Evolutionary conservation across 2,888 invertebrate genomes (phyloP).

Genomic region (Phragmatobia fuliginosa): DNA sequence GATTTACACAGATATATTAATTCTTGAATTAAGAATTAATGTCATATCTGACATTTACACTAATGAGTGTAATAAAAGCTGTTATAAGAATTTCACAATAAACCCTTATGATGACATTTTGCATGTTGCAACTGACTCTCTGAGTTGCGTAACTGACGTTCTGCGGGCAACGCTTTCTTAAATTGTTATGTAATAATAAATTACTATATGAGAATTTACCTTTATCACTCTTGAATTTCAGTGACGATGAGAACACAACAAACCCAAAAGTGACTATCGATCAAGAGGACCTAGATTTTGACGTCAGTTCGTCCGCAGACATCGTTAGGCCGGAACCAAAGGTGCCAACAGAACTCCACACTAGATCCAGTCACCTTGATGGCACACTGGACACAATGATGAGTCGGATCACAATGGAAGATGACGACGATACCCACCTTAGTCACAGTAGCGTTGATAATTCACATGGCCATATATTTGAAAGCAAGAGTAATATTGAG

Average conservation of each 20-base stretch:
- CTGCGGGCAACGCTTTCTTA: no score
- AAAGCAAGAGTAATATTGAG: constrained; percentile 63
- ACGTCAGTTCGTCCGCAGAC: constrained; percentile 55
- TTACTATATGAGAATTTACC: background rate
- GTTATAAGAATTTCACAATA: no score
- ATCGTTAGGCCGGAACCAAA: constrained; percentile 32
- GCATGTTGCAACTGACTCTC: no score
- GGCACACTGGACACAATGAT: constrained; percentile 59
- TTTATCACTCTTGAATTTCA: constrained; percentile 61
- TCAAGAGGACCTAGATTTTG: constrained; percentile 91
- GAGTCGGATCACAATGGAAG: constrained; percentile 53
- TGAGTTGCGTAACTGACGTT: no score
- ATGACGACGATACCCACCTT: constrained; percentile 50
- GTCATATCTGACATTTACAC: no score
- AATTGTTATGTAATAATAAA: background rate
- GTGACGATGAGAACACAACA: constrained; percentile 89
- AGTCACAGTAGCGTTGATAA: constrained; percentile 48
- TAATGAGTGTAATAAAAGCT: no score
- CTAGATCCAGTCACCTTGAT: constrained; percentile 32
- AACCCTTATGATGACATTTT: no score
- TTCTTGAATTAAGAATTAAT: no score
- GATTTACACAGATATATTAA: no score
- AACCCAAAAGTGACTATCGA: constrained; percentile 94
- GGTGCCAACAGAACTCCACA: constrained; percentile 35
- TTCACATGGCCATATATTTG: constrained; percentile 63